phyloP scores from a whole-genome alignment of 1,140 invertebrate genomes.

The Heliconius eleuchia region DNA sequence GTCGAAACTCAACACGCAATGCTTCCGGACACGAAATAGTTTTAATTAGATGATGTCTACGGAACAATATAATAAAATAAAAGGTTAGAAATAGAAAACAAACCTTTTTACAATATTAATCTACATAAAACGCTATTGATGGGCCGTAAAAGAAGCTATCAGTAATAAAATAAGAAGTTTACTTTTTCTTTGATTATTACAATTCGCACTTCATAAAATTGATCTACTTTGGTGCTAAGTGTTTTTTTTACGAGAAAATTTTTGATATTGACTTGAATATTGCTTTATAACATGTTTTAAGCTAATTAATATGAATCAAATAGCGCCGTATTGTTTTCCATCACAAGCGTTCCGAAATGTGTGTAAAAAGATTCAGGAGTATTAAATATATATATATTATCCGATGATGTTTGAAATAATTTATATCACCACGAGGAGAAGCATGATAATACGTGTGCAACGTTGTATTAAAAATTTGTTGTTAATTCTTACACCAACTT shows the following conservation, averaged over 20 bases:
- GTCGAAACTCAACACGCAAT: too few species aligned
- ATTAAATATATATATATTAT: too few species aligned
- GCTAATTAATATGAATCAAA: neutral
- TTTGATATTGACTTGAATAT: neutral
- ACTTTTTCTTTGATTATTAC: conserved; percentile 29
- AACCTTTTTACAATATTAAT: conserved; percentile 10
- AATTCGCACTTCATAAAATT: conserved; percentile 25
- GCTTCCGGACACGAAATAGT: too few species aligned
- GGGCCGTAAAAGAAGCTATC: conserved; percentile 34
- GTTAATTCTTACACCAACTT: too few species aligned
- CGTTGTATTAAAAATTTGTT: too few species aligned
- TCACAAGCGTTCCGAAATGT: too few species aligned
- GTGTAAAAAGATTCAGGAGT: too few species aligned
- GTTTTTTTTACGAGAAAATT: neutral
- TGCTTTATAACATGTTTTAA: neutral
- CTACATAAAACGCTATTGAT: conserved; percentile 38
- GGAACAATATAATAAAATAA: neutral
- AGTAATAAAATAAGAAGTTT: conserved; percentile 28
- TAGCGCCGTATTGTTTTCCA: too few species aligned
- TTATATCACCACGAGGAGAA: too few species aligned
- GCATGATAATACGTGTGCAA: too few species aligned
- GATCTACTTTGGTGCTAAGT: neutral
- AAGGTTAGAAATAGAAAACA: neutral
- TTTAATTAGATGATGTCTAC: neutral
- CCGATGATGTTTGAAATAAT: too few species aligned